These are phyloP conservation scores for Dipus sagitta DNA, from an alignment of 2,797 vertebrate species.

Conservation along the genomic window DNA sequence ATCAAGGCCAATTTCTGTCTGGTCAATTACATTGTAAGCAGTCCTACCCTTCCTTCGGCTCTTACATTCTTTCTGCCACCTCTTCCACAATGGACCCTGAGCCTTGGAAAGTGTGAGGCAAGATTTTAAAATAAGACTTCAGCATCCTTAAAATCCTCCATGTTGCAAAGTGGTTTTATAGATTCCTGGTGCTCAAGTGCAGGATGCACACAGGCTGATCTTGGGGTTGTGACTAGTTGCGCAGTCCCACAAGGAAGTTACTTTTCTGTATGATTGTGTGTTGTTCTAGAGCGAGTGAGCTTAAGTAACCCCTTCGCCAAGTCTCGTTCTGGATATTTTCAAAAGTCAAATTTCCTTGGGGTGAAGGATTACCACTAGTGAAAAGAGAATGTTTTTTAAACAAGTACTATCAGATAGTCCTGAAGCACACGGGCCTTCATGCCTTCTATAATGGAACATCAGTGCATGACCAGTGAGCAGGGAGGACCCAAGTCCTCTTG, in stretches of 20 bases:
- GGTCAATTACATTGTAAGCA: too few species aligned
- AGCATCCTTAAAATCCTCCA: background rate
- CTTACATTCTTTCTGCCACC: too few species aligned
- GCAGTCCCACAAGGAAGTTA: background rate
- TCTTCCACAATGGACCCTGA: too few species aligned
- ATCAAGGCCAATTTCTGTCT: too few species aligned
- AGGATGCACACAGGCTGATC: background rate
- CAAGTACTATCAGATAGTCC: background rate
- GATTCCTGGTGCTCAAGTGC: background rate
- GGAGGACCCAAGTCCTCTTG: background rate
- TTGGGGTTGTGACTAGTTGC: background rate
- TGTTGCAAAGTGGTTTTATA: background rate
- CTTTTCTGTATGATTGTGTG: background rate
- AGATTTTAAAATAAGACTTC: background rate
- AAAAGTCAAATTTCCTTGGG: background rate
- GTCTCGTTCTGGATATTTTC: slow-evolving; percentile 31
- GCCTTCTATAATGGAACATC: background rate
- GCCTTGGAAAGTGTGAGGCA: too few species aligned
- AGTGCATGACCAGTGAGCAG: background rate
- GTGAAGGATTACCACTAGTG: background rate
- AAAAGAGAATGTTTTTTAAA: background rate
- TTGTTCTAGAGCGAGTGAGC: background rate
- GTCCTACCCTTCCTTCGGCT: too few species aligned
- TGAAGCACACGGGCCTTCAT: background rate
- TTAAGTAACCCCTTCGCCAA: slow-evolving; percentile 31